Percentiles rank a stretch among this genome's conserved stretches.
Evolutionary conservation across 2,113 vertebrate species (phyloP).

Genomic region (Alligator mississippiensis): DNA sequence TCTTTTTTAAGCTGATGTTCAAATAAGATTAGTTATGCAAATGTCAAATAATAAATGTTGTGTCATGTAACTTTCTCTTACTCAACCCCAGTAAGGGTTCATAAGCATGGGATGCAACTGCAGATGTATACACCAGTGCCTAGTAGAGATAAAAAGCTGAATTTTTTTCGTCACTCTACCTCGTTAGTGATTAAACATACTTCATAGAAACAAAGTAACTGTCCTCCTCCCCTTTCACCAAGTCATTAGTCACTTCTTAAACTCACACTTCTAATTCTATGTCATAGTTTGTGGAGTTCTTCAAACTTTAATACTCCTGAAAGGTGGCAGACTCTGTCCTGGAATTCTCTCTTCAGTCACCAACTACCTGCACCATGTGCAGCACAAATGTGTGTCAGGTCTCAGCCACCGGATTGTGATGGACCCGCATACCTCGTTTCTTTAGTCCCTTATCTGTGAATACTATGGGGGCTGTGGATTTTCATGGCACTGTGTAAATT

Average conservation of each 20-base stretch:
- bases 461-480: neutral
- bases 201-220: neutral
- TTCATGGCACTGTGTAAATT: neutral
- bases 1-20: neutral
- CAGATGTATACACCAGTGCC: neutral
- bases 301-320: neutral
- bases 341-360: slow-evolving; percentile 7
- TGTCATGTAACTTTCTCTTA: neutral
- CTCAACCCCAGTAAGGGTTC: neutral
- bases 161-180: neutral
- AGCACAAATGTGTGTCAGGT: neutral
- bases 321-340: slow-evolving; percentile 27
- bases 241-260: fast-evolving
- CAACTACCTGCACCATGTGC: neutral
- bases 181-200: neutral
- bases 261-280: neutral
- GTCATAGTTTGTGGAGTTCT: fast-evolving
- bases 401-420: neutral
- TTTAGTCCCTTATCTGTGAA: fast-evolving
- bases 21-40: neutral
- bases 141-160: neutral
- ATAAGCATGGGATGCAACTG: neutral
- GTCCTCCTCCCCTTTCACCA: neutral
- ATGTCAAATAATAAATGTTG: neutral
- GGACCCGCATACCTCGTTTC: fast-evolving